Conservation (phyloP, 2,888 invertebrate species). For the Euplexia lucipara region DNA sequence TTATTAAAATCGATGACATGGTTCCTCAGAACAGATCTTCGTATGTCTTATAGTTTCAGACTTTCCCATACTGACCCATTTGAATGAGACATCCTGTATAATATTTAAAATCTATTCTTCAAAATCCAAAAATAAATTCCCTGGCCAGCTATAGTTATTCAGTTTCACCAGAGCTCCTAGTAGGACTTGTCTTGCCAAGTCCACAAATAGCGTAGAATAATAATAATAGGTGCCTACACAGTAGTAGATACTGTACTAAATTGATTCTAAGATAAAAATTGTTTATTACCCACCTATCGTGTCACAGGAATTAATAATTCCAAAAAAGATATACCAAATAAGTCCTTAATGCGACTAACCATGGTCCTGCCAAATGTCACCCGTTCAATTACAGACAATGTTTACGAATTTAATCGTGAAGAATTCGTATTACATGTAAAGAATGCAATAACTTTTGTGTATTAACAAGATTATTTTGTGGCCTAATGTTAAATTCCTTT, state of each 20-base stretch:
- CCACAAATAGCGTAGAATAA: no score
- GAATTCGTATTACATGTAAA: slow-evolving; percentile 10
- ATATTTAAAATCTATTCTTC: no score
- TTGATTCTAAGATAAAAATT: neutral
- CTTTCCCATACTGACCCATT: no score
- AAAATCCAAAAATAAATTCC: no score
- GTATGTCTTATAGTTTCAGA: no score
- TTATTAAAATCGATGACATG: no score
- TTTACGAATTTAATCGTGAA: slow-evolving; percentile 17
- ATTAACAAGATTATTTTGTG: slow-evolving; percentile 23
- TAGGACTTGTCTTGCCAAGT: no score
- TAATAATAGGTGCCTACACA: no score
- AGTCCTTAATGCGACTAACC: slow-evolving; percentile 7
- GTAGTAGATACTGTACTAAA: neutral
- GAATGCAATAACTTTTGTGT: slow-evolving; percentile 34
- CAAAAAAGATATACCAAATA: slow-evolving; percentile 14
- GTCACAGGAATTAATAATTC: neutral
- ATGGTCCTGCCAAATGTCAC: slow-evolving; percentile 34
- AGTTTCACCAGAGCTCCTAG: no score
- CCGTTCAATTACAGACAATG: slow-evolving; percentile 7
- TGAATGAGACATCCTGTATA: no score
- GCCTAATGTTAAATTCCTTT: slow-evolving; percentile 34
- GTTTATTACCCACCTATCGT: neutral
- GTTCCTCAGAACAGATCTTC: no score
- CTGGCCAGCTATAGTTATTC: no score